Percentiles rank a stretch among this genome's conserved stretches.
These are phyloP conservation scores for Germaria angustata DNA, from an alignment of 2,888 invertebrate species.

Conservation along the genomic window DNA sequence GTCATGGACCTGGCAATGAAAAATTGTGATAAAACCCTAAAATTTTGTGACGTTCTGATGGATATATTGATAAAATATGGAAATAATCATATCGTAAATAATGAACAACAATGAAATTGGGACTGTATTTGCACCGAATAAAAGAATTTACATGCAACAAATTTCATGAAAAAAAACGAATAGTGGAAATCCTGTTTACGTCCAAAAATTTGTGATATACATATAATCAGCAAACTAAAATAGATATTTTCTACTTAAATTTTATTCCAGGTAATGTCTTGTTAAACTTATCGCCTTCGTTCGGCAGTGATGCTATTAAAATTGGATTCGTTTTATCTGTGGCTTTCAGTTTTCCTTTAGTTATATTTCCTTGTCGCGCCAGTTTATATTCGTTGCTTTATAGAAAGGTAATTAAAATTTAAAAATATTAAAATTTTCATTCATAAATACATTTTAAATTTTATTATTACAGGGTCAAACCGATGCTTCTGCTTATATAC, in stretches of 20 bases:
- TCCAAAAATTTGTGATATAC: too few species aligned
- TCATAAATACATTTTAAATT: conserved; percentile 4
- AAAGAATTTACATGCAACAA: too few species aligned
- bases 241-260: not conserved
- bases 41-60: too few species aligned
- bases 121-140: too few species aligned
- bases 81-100: too few species aligned
- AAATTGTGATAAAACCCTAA: too few species aligned
- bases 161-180: too few species aligned
- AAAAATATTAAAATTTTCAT: not conserved
- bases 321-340: conserved; percentile 96
- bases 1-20: too few species aligned
- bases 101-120: too few species aligned
- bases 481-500: conserved; percentile 88
- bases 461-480: conserved; percentile 83
- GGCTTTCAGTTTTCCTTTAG: conserved; percentile 97
- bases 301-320: conserved; percentile 93
- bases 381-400: conserved; percentile 95
- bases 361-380: conserved; percentile 97
- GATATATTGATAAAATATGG: too few species aligned
- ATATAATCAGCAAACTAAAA: too few species aligned
- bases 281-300: conserved; percentile 90
- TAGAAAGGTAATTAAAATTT: conserved; percentile 83
- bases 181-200: too few species aligned
- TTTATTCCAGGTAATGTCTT: conserved; percentile 89